Evolutionary conservation across 2,888 invertebrate species (phyloP).

Genomic region (Aleiodes testaceus): DNA sequence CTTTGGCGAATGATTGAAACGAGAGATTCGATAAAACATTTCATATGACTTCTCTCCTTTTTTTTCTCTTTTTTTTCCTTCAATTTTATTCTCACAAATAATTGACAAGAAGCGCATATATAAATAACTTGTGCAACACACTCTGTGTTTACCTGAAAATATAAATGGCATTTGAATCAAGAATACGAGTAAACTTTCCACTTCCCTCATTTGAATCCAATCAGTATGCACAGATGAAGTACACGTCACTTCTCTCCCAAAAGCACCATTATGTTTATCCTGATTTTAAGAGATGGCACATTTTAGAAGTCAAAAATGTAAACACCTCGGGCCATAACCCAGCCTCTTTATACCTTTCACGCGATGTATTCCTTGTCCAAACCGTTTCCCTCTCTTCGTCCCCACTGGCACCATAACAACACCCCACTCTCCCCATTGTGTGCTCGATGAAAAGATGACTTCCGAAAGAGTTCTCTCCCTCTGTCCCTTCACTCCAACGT

Average conservation of each 20-base stretch:
- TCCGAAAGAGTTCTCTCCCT: conserved; percentile 6
- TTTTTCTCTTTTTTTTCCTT: not conserved
- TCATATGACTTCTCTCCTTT: conserved; percentile 23
- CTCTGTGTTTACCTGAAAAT: conserved; percentile 6
- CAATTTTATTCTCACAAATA: not conserved
- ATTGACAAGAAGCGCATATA: conserved; percentile 1
- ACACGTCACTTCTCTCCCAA: conserved; percentile 18
- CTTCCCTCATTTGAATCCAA: conserved; percentile 40
- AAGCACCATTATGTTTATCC: conserved; percentile 16
- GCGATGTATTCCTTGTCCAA: too few relatives aligned
- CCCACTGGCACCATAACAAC: too few relatives aligned
- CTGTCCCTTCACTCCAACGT: not conserved
- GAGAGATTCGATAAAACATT: conserved; percentile 9
- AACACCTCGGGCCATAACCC: conserved; percentile 29
- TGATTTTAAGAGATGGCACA: conserved; percentile 36
- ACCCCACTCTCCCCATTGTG: too few relatives aligned
- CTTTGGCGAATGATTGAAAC: not conserved
- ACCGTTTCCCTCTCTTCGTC: too few relatives aligned
- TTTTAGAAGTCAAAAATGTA: conserved; percentile 34
- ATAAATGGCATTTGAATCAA: conserved; percentile 36
- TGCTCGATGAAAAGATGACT: conserved; percentile 13
- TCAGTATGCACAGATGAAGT: conserved; percentile 38
- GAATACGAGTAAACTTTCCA: conserved; percentile 35
- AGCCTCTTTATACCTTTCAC: too few relatives aligned
- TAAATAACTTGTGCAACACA: not conserved